Conservation (phyloP, 2,113 vertebrate species). For the Notarius quadriscutis region DNA sequence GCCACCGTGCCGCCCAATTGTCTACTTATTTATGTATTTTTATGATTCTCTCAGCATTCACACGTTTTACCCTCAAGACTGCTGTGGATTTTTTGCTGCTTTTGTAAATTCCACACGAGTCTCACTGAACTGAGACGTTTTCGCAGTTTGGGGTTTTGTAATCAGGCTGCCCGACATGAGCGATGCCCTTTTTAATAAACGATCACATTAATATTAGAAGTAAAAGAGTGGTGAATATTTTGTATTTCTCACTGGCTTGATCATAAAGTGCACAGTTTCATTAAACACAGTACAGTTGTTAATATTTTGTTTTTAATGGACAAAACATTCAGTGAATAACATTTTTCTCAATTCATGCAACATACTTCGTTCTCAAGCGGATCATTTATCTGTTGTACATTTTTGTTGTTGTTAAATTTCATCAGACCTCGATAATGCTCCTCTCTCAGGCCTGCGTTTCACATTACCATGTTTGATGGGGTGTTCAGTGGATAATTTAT, state of each 20-base stretch:
- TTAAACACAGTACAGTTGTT: not conserved
- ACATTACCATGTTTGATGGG: slow-evolving; percentile 35
- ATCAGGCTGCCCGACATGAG: not conserved
- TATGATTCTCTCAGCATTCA: not conserved
- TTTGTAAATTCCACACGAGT: not conserved
- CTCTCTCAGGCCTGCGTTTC: slow-evolving; percentile 41
- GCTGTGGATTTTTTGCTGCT: not conserved
- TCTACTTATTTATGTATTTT: not conserved
- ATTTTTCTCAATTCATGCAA: not conserved
- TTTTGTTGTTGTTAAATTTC: not conserved
- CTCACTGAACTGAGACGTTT: not conserved
- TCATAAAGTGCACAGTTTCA: not conserved
- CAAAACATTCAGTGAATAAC: no score
- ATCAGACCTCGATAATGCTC: slow-evolving; percentile 42
- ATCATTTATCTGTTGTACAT: not conserved
- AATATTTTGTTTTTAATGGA: not conserved
- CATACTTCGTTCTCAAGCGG: not conserved
- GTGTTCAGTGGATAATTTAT: slow-evolving; percentile 21
- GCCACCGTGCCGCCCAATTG: no score
- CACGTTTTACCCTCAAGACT: not conserved
- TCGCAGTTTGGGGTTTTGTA: not conserved
- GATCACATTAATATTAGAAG: not conserved
- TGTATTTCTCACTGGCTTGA: not conserved
- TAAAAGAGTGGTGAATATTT: not conserved
- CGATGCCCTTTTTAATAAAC: not conserved